Percentiles rank a stretch among this genome's conserved stretches.
These are phyloP conservation scores for Scleropages formosus DNA, from an alignment of 2,797 vertebrate species.

Conservation along the genomic window DNA sequence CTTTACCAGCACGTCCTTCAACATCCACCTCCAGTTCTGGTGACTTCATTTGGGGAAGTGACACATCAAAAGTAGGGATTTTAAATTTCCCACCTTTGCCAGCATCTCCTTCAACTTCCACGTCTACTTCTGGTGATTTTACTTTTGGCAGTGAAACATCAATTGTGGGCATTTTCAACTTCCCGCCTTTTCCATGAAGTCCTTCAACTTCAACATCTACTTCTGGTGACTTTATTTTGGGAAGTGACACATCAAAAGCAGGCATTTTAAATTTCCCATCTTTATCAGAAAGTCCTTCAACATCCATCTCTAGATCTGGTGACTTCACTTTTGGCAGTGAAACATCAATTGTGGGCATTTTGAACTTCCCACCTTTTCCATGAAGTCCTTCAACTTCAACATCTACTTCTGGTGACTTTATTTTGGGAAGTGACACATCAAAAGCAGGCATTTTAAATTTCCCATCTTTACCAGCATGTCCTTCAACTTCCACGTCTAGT, in stretches of 20 bases:
- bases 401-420: conserved; percentile 32
- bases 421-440: conserved; percentile 49
- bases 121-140: conserved; percentile 43
- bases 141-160: conserved; percentile 51
- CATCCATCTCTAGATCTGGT: conserved; percentile 18
- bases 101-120: conserved; percentile 38
- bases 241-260: conserved; percentile 47
- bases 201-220: conserved; percentile 39
- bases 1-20: conserved; percentile 33
- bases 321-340: conserved; percentile 29
- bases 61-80: conserved; percentile 48
- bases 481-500: conserved; percentile 30
- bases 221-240: conserved; percentile 38
- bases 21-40: conserved; percentile 32
- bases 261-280: conserved; percentile 50
- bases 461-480: conserved; percentile 36
- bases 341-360: conserved; percentile 37
- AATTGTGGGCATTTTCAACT: conserved; percentile 58
- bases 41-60: conserved; percentile 51
- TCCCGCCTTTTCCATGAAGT: conserved; percentile 47
- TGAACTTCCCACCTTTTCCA: conserved; percentile 28
- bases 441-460: conserved; percentile 52
- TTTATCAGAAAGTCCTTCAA: conserved; percentile 47
- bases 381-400: conserved; percentile 37
- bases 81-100: conserved; percentile 34